Evolutionary conservation across 2,797 vertebrate species (phyloP).

Genomic region (Channallabes apus): DNA sequence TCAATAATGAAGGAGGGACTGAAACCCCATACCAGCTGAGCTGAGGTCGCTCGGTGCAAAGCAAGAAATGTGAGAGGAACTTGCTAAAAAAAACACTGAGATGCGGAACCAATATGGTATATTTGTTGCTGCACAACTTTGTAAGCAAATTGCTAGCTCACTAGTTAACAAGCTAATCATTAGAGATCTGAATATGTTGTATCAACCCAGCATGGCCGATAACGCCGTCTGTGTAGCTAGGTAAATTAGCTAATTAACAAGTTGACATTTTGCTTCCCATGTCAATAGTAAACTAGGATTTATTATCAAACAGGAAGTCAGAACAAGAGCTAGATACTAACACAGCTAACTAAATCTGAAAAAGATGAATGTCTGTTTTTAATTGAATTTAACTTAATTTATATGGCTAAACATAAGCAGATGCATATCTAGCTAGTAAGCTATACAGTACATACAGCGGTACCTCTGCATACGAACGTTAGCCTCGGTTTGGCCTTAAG

Average conservation of each 20-base stretch:
- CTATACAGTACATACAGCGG: too few relatives aligned
- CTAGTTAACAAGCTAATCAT: neutral
- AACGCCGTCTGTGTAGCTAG: neutral
- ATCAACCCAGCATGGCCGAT: neutral
- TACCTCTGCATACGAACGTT: too few relatives aligned
- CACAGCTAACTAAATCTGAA: neutral
- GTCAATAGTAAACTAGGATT: neutral
- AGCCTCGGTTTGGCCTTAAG: too few relatives aligned
- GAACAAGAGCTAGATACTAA: too few relatives aligned
- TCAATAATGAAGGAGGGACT: constrained; percentile 78
- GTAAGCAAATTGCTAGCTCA: neutral
- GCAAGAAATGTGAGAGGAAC: constrained; percentile 68
- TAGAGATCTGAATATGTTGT: neutral
- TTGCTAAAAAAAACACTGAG: constrained; percentile 30
- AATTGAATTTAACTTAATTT: neutral
- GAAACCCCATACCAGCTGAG: constrained; percentile 74
- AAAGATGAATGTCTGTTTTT: neutral
- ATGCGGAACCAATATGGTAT: constrained; percentile 36
- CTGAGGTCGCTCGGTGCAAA: constrained; percentile 66
- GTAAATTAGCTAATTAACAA: neutral
- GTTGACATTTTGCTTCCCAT: neutral
- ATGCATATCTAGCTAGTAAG: neutral
- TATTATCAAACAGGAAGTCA: neutral
- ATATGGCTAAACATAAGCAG: neutral
- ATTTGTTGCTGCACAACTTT: neutral